phyloP scores from a whole-genome alignment of 2,797 vertebrate species.

The Peromyscus aztecus region DNA sequence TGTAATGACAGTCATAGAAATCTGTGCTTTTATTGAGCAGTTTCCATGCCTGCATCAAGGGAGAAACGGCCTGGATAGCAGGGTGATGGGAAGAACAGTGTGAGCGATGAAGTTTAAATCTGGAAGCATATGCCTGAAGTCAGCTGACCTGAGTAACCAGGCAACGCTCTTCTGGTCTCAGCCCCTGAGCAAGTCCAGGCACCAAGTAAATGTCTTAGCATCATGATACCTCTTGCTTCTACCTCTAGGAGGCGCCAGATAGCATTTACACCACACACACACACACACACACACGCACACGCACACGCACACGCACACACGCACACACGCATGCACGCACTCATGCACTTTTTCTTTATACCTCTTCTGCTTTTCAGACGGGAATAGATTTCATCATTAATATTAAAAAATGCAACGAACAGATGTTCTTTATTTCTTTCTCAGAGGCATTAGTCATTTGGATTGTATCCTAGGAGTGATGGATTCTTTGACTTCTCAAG shows the following conservation, averaged over 20 bases:
- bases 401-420: background rate
- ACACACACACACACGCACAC: background rate
- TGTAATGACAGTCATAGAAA: background rate
- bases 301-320: background rate
- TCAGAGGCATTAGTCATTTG: background rate
- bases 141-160: background rate
- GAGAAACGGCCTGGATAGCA: background rate
- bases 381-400: background rate
- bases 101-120: background rate
- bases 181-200: background rate
- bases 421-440: background rate
- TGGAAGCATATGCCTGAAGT: background rate
- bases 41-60: background rate
- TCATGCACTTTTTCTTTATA: background rate
- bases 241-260: background rate
- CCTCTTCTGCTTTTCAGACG: background rate
- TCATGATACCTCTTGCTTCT: background rate
- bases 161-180: background rate
- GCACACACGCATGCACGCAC: background rate
- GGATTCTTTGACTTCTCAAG: background rate
- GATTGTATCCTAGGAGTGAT: background rate
- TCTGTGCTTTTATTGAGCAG: background rate
- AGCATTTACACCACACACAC: background rate
- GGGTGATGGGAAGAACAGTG: rapidly evolving
- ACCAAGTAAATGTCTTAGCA: background rate